Base-by-base conservation (phyloP, 1,140 invertebrate genomes). In the Zaprionus davidi region DNA sequence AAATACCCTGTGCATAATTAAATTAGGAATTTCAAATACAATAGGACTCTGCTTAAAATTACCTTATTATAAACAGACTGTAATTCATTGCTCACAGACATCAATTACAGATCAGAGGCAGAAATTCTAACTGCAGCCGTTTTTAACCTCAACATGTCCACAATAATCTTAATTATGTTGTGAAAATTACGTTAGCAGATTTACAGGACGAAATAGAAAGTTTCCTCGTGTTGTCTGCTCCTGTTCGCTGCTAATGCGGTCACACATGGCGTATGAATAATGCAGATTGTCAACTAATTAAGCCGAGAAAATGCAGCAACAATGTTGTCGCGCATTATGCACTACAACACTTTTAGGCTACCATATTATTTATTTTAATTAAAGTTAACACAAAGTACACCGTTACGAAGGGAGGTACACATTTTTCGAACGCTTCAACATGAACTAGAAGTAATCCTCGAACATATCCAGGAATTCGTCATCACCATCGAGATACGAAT, bases 251-350 rank as follows among this genome's bases (percentile, higher is more conserved):
- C 58, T 71, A 38, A 65, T 49, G 20, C 38, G 77, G 80, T 81
- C 84, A 84, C 78, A 87, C 71, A 62, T 76, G 83, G 78, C 81
- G 69, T 78, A 80, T 88, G 84, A 80, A 88, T 87, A 72, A 87
- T 88, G 82, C 68, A 78, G 67, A 83, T 68, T 76, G 64, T 71
- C 81, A 88, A 68, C 83, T 81, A 88, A 87, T 87, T 88, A 83
- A 88, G 74, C 67, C 66, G 51, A 79, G 77, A 70, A 75, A 86
- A 75, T 83, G 70, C 67, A 87, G 71, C 80, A 69, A 78, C 73
- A 85, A 67, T 62, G 72, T 9, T 60, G 53, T 53, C 56, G 26
- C 46, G 49, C 71, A 60, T 17, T n/a, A 31, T 12, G 22, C 22
- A 56, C 56, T 70, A 38, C 55, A 72, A 79, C 46, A 65, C 62